Evolutionary conservation across 1,140 invertebrate species (phyloP), one percentile per base, ranked within the genome.

Genomic region (Orchestia grillus): DNA sequence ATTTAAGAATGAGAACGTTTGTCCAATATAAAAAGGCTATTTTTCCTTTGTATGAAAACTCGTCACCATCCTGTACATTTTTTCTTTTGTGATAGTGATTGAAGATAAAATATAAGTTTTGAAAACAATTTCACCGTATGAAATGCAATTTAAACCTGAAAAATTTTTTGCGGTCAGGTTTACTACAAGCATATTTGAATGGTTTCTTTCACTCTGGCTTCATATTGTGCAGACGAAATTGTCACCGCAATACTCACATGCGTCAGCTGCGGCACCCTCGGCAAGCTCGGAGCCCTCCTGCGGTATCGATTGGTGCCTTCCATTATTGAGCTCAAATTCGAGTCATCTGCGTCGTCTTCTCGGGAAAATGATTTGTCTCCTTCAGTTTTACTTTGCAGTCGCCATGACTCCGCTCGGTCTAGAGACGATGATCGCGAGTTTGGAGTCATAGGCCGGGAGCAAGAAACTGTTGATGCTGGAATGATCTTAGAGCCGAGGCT

Each of bases 331-430:
- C 92, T 47, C 92, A 45, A 94, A 94, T 94, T 94, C 92, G 40
- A 44, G 43, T 44, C 92, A 44, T 94, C 92, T 44, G 92, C 43
- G 1, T 94, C 92, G 44, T 44, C 44, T 40, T 94, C 44, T 94
- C 44, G 43, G 43, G 62, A 77, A 77, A 47, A n/a, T 45, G 95
- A 96, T 87, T 96, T 94, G 4, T 92, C 87, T 45, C 95, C 96
- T 15, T 41, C 44, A 41, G 41, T 15, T 95, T 62, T 43, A 87
- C 96, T 43, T 53, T 96, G 91, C 87, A 95, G 96, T 95, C 96
- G 57, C 96, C 96, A 97, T 28, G 96, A 96, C 96, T 97, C 96
- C 0, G 96, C 96, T 44, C 96, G 96, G 92, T 97, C 96, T 28
- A 97, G 88, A 8, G 96, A 97, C 3, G 95, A 96, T 23, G 96